Base-by-base conservation (phyloP, 2,113 vertebrate species). In the Coptodon rendalli region DNA sequence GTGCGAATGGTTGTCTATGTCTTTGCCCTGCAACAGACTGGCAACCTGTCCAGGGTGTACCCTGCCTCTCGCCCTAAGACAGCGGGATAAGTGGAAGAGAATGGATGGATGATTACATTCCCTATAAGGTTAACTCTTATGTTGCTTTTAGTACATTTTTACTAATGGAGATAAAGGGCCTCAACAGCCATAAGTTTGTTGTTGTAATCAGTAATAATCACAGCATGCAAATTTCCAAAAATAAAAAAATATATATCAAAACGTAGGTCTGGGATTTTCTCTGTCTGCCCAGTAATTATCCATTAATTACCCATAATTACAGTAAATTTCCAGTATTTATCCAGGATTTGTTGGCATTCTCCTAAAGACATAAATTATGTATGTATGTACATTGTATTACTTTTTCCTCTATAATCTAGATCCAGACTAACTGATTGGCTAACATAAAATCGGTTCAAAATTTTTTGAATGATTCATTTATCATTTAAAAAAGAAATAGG, bases 401-500 rank as follows among this genome's bases (percentile, higher is more conserved):
- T 5, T 68, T 63, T 66, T 66, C 24, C 34, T 63, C 59, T 29
- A n/a, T 66, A 66, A n/a, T 38, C 6, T 16, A 71, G 12, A 43
- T 68, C 31, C 1, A 43, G 66, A 71, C 22, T 16, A 71, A 43
- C 38, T 27, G 12, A 71, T 24, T 24, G 11, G 22, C 66, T 27
- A 43, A 43, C 66, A 71, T 24, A 43, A 71, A 45, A 66, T 66
- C 1, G 17, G 31, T 36, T 36, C 17, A 45, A 43, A 43, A 0
- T 0, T 0, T 40, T 68, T 68, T 40, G 6, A 40, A 40, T 4
- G 59, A 63, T 63, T 63, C 9, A 12, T 68, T 68, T 40, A 0
- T 68, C 34, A 68, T 22, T 68, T 68, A 22, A 68, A 68, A 14
- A 68, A 38, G 34, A 38, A 68, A 68, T 38, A 38, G 68, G 22